Base-by-base conservation (phyloP, 1,140 invertebrate genomes). In the Cotesia vestalis region DNA sequence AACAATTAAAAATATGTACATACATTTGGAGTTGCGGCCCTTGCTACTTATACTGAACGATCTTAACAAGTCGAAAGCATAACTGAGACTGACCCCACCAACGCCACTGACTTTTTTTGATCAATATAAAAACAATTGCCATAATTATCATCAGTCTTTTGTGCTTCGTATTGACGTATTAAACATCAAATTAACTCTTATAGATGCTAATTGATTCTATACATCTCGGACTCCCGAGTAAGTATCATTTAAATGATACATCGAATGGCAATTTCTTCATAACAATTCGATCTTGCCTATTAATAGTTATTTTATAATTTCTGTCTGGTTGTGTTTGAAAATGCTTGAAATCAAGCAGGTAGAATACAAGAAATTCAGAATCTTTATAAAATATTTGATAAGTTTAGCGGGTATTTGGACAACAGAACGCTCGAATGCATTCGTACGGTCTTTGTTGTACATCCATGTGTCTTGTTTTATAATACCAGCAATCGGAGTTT, bases 361-460 rank as follows among this genome's bases (percentile, higher is more conserved):
- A 27, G 27, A 27, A 27, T 27, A 27, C 1, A 27, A 27, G 3
- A 27, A 63, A 38, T 63, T 4, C 4, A 63, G 14, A 9, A 63
- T 4, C 35, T 35, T 14, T 36, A 34, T 12, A n/a, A 63, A 4
- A 63, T 27, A 27, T 27, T 27, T 52, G n/a, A 8, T 51, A 20
- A 17, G 12, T n/a, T 46, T 12, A 5, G 51, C 51, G 35, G 63
- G 63, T 5, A 20, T 66, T 14, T 66, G 63, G 63, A 36, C 35
- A 17, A 27, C 20, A 20, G 63, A 66, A 5, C 38, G 52, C 51
- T 36, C 36, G 6, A 9, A 17, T n/a, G n/a, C 20, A 34, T 11
- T 72, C 4, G 53, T 64, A 52, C 51, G 46, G 14, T 6, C 62
- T 2, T 12, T 74, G 11, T 51, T 60, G 0, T 51, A 69, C 20